Evolutionary conservation across 1,140 invertebrate genomes (phyloP).

Genomic region (Vollenhovia emeryi): DNA sequence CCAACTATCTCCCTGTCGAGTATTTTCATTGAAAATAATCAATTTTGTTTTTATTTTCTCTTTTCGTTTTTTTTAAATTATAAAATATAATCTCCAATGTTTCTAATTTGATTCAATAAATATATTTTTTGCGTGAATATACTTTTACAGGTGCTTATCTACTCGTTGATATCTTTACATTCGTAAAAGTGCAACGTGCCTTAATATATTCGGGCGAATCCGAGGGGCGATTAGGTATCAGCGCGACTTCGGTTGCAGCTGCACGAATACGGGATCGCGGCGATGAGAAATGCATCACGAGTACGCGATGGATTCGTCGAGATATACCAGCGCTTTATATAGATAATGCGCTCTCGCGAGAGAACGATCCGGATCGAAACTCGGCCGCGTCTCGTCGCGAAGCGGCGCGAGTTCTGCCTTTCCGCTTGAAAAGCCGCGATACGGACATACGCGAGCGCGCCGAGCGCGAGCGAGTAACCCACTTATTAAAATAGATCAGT

Average conservation of each 20-base stretch:
- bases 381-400: conserved; percentile 43
- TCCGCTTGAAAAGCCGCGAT: conserved; percentile 55
- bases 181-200: conserved; percentile 32
- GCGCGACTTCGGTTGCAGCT: background rate
- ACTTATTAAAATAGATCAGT: conserved; percentile 59
- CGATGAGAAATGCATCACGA: conserved; percentile 51
- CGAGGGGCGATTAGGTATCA: background rate
- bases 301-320: conserved; percentile 45
- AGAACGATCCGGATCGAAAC: conserved; percentile 54
- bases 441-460: background rate
- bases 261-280: conserved; percentile 24
- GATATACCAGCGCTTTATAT: conserved; percentile 43
- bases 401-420: conserved; percentile 54
- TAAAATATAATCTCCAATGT: background rate
- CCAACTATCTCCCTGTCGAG: background rate
- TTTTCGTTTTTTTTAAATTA: background rate
- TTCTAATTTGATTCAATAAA: background rate
- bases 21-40: background rate
- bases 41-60: background rate
- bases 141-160: background rate
- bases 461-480: conserved; percentile 24
- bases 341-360: conserved; percentile 55
- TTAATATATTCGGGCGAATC: conserved; percentile 17
- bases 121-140: background rate
- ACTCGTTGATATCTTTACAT: background rate